Conservation (phyloP, 2,113 vertebrate genomes). For the Ictalurus furcatus region DNA sequence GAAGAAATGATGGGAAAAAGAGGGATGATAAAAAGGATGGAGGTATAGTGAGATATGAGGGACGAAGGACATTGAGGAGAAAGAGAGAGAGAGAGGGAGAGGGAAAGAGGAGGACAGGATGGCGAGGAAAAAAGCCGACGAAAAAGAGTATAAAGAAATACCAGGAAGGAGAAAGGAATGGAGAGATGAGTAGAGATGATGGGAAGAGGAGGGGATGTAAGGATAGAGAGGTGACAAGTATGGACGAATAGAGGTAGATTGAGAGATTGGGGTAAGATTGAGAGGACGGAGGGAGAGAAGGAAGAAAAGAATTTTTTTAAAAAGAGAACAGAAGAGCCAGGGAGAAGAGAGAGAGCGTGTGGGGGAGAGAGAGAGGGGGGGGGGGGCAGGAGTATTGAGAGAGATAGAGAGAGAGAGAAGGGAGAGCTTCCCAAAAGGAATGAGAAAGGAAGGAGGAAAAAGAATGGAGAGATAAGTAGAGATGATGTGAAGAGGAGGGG, state of each 20-base stretch:
- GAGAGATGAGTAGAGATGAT: neutral
- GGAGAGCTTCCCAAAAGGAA: neutral
- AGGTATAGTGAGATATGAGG: neutral
- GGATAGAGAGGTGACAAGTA: too few species aligned
- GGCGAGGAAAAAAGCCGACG: neutral
- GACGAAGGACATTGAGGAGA: neutral
- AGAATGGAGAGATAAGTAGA: neutral
- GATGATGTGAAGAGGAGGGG: neutral
- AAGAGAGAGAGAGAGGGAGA: too few species aligned
- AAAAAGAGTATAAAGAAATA: neutral
- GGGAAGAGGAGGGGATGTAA: neutral
- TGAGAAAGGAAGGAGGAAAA: neutral
- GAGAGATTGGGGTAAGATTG: too few species aligned
- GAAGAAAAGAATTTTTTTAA: too few species aligned
- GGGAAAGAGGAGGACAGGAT: neutral
- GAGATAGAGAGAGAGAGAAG: neutral
- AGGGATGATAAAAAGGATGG: neutral
- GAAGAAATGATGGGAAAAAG: neutral
- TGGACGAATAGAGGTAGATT: too few species aligned
- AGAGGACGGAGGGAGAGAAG: too few species aligned
- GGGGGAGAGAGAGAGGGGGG: too few species aligned
- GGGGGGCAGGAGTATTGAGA: too few species aligned
- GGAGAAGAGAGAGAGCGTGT: too few species aligned
- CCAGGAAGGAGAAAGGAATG: neutral
- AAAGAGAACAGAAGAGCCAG: too few species aligned